A percentile compares a stretch with the other conserved stretches of the same genome.
Evolutionary conservation across 1,140 invertebrate genomes (phyloP).

Genomic region (Nymphalis io): DNA sequence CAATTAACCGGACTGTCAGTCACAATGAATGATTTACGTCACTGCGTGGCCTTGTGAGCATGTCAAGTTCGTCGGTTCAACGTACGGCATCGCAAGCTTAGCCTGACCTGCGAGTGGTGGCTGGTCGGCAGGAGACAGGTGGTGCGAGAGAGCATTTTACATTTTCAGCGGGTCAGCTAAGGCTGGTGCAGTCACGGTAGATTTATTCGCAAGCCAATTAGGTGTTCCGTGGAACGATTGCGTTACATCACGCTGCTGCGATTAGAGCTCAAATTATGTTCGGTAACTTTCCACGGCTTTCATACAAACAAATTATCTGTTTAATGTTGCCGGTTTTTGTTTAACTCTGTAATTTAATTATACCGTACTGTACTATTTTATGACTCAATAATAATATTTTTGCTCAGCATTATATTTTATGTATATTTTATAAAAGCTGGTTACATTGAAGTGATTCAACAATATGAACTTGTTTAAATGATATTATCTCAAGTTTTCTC

Average conservation of each 20-base stretch:
- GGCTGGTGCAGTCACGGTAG: conserved; percentile 41
- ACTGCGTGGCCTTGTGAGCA: conserved; percentile 44
- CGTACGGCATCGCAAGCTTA: conserved; percentile 25
- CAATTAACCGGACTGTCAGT: conserved; percentile 48
- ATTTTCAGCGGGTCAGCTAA: conserved; percentile 34
- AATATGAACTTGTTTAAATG: too few relatives aligned
- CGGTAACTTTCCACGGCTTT: conserved; percentile 41
- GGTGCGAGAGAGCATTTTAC: conserved; percentile 19
- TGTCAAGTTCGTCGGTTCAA: conserved; percentile 53
- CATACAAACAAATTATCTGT: conserved; percentile 17
- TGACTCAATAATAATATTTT: not conserved
- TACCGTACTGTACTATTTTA: not conserved
- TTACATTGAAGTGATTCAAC: too few relatives aligned
- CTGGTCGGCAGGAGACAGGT: not conserved
- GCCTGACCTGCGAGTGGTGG: conserved; percentile 17
- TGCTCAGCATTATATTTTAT: not conserved
- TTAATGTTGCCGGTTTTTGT: conserved; percentile 8
- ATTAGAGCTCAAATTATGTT: conserved; percentile 36
- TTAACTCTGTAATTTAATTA: not conserved
- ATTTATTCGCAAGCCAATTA: conserved; percentile 45
- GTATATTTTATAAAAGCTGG: not conserved
- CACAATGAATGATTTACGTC: conserved; percentile 52
- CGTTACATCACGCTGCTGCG: conserved; percentile 34
- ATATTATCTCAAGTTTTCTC: too few relatives aligned
- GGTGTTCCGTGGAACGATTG: conserved; percentile 32